Evolutionary conservation across 2,888 invertebrate genomes (phyloP).

Genomic region (Cantharis rustica): DNA sequence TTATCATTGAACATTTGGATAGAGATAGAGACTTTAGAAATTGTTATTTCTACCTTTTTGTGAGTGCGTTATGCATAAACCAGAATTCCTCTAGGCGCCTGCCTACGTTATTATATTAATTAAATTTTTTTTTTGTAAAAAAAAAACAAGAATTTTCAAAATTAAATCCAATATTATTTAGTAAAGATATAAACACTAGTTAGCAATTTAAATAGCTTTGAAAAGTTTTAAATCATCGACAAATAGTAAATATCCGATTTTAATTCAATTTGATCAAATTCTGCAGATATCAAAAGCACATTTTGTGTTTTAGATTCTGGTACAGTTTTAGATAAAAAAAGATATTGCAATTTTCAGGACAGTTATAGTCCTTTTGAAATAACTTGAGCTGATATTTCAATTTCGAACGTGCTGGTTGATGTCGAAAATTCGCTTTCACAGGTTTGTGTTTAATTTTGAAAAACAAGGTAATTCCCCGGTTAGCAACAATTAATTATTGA

Average conservation of each 20-base stretch:
- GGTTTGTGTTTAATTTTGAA: not conserved
- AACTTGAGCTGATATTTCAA: slow-evolving; percentile 1
- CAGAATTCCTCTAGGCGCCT: too few species aligned
- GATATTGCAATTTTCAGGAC: not conserved
- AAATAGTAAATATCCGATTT: not conserved
- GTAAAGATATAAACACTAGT: too few species aligned
- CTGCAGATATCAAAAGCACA: not conserved
- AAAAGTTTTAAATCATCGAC: too few species aligned
- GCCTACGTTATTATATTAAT: too few species aligned
- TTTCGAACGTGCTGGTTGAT: not conserved
- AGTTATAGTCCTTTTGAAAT: not conserved
- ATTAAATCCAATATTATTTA: too few species aligned
- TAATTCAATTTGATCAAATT: not conserved
- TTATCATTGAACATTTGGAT: too few species aligned
- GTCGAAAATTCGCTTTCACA: not conserved
- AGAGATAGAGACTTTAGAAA: too few species aligned
- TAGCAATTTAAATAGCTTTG: too few species aligned
- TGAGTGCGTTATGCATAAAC: too few species aligned
- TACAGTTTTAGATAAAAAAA: not conserved
- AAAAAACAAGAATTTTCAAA: too few species aligned
- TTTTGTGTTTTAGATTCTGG: not conserved
- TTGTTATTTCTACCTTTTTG: too few species aligned
- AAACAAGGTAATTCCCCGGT: not conserved
- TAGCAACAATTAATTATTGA: not conserved
- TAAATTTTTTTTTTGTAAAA: too few species aligned